Base-by-base conservation (phyloP, 2,888 invertebrate genomes). In the Stictocephala bisonia region DNA sequence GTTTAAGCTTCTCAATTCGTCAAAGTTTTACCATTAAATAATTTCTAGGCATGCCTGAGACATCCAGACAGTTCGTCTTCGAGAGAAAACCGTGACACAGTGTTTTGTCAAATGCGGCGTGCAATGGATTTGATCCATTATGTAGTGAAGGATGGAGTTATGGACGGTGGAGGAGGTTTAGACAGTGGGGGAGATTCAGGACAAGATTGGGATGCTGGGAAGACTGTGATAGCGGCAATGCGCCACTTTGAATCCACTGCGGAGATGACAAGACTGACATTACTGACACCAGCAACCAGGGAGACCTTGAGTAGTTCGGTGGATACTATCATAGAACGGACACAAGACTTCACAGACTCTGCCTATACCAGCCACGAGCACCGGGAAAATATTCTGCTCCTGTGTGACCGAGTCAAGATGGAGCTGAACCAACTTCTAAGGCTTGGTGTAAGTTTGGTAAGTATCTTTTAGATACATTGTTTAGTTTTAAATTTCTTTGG, bases 341-440 rank as follows among this genome's bases (percentile, higher is more conserved):
- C 96, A 76, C 95, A 95, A 87, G 98, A 99, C 87, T 99, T 99
- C 86, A 99, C 99, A 68, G 99, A 99, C 87, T 99, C 98, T 78
- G 97, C 99, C 77, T 99, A 99, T 86, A 99, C 99, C 76, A 94
- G 93, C 79, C 97, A 99, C 85, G 96, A 97, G 83, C 96, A 97
- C 85, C 90, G 98, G 76, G 96, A 99, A 86, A 94, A 95, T 83
- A 97, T 99, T 83, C 88, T 99, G 75, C 60, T 80, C 20, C 85
- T 88, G 72, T 86, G 96, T 82, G 97, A 99, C 84, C 90, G 95
- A 81, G 91, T 96, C 82, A 94, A 95, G 82, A 90, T 94, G 82
- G 96, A 99, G 86, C 88, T 98, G 81, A 95, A 96, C 84, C 93
- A 95, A 84, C 90, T 98, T 74, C 88, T 98, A 77, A 90, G 94